A percentile compares a stretch with the other conserved stretches of the same genome.
Evolutionary conservation across 2,888 invertebrate genomes (phyloP).

Genomic region (Ganaspis brasiliensis): DNA sequence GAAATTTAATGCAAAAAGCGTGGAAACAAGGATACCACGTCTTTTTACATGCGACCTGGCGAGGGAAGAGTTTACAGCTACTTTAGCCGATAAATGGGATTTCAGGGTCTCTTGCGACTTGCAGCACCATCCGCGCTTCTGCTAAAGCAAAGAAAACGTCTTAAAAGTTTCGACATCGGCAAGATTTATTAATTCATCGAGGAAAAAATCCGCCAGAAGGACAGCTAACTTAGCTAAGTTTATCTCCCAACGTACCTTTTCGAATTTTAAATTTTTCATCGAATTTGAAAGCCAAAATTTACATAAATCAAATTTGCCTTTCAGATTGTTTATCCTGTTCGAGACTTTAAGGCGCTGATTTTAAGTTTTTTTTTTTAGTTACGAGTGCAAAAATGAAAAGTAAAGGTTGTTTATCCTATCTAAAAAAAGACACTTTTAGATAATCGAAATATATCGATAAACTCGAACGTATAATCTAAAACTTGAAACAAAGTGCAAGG

Average conservation of each 20-base stretch:
- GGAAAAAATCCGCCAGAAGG: constrained; percentile 53
- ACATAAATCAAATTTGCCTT: constrained; percentile 16
- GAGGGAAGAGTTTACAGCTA: constrained; percentile 70
- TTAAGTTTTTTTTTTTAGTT: too few relatives aligned
- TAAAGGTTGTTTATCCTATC: too few relatives aligned
- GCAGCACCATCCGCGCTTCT: constrained; percentile 58
- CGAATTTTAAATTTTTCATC: background rate
- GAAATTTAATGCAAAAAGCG: constrained; percentile 30
- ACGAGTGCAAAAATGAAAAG: too few relatives aligned
- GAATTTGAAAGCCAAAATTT: background rate
- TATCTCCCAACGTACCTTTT: background rate
- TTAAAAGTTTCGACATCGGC: constrained; percentile 70
- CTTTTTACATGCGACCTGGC: constrained; percentile 58
- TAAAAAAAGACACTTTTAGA: too few relatives aligned
- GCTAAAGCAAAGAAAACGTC: constrained; percentile 66
- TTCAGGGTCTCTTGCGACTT: constrained; percentile 62
- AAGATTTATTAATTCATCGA: constrained; percentile 67
- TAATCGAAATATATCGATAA: too few relatives aligned
- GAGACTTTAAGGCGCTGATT: background rate
- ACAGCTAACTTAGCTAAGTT: background rate
- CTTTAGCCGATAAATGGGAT: constrained; percentile 73
- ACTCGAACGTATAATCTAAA: too few relatives aligned
- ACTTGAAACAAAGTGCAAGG: too few relatives aligned
- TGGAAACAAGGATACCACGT: constrained; percentile 53
- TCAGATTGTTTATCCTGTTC: background rate